Conservation (phyloP, 1,140 invertebrate species). For the Euglossa dilemma region DNA sequence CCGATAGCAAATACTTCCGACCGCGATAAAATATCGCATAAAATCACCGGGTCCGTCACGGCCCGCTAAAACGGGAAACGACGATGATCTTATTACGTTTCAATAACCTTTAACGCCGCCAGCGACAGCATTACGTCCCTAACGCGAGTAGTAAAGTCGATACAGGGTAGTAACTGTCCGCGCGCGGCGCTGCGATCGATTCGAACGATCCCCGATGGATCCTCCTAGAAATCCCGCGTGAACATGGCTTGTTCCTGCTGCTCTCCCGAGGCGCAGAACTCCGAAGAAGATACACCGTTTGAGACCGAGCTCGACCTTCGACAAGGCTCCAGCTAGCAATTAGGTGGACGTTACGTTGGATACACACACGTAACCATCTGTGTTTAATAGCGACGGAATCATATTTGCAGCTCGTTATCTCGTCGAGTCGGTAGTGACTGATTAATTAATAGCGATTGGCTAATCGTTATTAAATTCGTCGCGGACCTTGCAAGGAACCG, state of each 20-base stretch:
- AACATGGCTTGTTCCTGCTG: neutral
- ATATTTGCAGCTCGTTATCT: constrained; percentile 31
- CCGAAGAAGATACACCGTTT: neutral
- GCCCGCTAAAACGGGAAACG: neutral
- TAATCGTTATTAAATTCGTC: too few relatives aligned
- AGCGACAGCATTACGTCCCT: neutral
- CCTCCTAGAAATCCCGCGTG: neutral
- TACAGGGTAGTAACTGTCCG: neutral
- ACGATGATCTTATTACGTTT: constrained; percentile 21
- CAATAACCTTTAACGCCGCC: neutral
- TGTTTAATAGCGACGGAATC: constrained; percentile 30
- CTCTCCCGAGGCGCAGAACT: neutral
- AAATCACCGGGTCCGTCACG: neutral
- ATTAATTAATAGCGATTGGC: too few relatives aligned
- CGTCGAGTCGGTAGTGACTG: too few relatives aligned
- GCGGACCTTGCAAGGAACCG: too few relatives aligned
- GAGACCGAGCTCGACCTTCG: neutral
- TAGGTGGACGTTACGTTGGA: constrained; percentile 10
- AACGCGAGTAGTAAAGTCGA: neutral
- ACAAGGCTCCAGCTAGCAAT: neutral
- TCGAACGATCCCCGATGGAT: neutral
- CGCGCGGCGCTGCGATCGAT: neutral
- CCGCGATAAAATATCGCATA: neutral
- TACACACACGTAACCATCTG: constrained; percentile 11
- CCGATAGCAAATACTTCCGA: neutral